Conservation (phyloP, 1,140 invertebrate species). For the Sminthurides bifidus region DNA sequence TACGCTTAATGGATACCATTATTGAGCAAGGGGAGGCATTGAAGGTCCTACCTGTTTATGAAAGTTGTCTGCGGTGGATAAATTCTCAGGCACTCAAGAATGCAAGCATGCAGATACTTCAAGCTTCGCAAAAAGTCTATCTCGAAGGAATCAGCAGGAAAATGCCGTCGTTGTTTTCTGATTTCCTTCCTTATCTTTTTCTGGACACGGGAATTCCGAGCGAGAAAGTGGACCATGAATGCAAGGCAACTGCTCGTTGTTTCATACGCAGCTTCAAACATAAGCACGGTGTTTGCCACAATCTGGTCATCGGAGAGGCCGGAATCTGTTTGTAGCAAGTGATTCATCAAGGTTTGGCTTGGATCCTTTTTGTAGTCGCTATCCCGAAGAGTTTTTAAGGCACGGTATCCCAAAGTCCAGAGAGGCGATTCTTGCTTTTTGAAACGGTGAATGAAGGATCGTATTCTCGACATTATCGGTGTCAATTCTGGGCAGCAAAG, state of each 20-base stretch:
- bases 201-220: slow-evolving; percentile 4
- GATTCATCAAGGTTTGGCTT: background rate
- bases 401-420: background rate
- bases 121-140: background rate
- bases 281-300: slow-evolving; percentile 21
- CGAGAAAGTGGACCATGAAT: slow-evolving; percentile 14
- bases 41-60: slow-evolving; percentile 14
- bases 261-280: slow-evolving; percentile 26
- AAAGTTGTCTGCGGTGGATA: slow-evolving; percentile 26
- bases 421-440: background rate
- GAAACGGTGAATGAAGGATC: background rate
- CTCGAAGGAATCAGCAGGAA: background rate
- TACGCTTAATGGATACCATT: background rate
- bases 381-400: background rate
- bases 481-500: slow-evolving; percentile 20
- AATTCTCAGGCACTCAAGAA: slow-evolving; percentile 16
- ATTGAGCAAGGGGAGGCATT: background rate
- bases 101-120: slow-evolving; percentile 6
- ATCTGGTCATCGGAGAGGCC: background rate
- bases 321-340: background rate
- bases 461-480: slow-evolving; percentile 3
- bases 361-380: background rate
- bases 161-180: background rate
- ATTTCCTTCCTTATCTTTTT: slow-evolving; percentile 7
- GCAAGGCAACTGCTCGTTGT: slow-evolving; percentile 10